A percentile compares a stretch with the other conserved stretches of the same genome.
Conservation (phyloP, 92 coral and sea anemone genomes). For the Porites lobata region DNA sequence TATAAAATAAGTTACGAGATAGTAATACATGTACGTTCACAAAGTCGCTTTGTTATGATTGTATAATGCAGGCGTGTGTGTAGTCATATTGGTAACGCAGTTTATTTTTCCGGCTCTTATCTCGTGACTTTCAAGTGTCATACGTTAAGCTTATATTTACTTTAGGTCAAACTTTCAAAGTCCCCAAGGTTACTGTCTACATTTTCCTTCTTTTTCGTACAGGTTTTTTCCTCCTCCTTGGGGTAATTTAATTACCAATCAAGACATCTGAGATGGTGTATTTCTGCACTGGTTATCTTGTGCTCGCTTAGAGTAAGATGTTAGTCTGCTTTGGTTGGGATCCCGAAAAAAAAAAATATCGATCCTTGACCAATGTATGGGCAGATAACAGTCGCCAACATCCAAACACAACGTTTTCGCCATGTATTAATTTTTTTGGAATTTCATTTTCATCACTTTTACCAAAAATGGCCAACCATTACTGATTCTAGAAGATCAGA, state of each 20-base stretch:
- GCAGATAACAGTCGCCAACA: background rate
- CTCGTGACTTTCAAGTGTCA: background rate
- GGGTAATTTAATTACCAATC: slow-evolving; percentile 7
- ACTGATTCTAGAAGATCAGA: no score
- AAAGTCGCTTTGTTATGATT: no score
- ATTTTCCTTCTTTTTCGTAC: slow-evolving; percentile 20
- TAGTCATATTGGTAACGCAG: background rate
- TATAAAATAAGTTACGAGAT: no score
- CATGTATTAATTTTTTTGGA: no score
- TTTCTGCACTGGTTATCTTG: background rate
- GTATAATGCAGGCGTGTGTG: background rate
- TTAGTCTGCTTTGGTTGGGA: background rate
- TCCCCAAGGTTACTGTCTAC: background rate
- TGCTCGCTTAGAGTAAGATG: background rate
- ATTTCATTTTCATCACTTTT: no score
- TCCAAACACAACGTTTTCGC: background rate
- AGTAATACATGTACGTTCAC: no score
- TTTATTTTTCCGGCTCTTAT: background rate
- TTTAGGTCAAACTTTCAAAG: background rate
- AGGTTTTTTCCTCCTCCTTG: slow-evolving; percentile 17
- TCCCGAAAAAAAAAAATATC: background rate
- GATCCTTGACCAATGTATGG: background rate
- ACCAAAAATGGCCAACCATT: no score
- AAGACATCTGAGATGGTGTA: slow-evolving; percentile 14
- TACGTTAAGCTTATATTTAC: background rate